phyloP scores from a whole-genome alignment of 2,888 invertebrate genomes.

The Epirrhoe alternata region DNA sequence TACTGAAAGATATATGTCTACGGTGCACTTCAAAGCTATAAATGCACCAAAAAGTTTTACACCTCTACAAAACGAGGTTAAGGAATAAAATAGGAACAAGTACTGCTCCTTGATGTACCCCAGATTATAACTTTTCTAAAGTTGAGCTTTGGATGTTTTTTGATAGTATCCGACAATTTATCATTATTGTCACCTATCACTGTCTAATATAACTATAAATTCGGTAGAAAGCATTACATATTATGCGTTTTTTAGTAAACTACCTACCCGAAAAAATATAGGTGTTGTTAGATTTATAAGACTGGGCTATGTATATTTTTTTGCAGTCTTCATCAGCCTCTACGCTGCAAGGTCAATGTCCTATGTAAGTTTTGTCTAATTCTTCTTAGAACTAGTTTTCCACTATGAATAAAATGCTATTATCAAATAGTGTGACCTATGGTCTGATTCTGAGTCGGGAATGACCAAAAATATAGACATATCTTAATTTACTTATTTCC shows the following conservation, averaged over 20 bases:
- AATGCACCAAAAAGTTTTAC: not conserved
- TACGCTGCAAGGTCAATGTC: constrained; percentile 5
- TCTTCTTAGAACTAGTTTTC: not conserved
- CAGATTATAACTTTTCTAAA: not conserved
- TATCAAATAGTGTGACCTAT: too few relatives aligned
- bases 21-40: constrained; percentile 1
- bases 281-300: not conserved
- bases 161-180: not conserved
- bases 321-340: constrained; percentile 28
- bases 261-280: not conserved
- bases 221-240: too few relatives aligned
- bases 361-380: constrained; percentile 4
- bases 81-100: not conserved
- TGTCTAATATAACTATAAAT: not conserved
- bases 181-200: not conserved
- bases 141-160: not conserved
- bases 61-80: not conserved
- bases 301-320: not conserved
- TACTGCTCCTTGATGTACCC: not conserved
- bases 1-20: not conserved
- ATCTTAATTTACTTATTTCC: too few relatives aligned
- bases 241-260: too few relatives aligned
- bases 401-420: too few relatives aligned
- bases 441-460: too few relatives aligned
- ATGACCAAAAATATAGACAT: too few relatives aligned